Evolutionary conservation across 2,888 invertebrate genomes (phyloP), one percentile per base, ranked within the genome.

Genomic region (Harpalus rufipes): DNA sequence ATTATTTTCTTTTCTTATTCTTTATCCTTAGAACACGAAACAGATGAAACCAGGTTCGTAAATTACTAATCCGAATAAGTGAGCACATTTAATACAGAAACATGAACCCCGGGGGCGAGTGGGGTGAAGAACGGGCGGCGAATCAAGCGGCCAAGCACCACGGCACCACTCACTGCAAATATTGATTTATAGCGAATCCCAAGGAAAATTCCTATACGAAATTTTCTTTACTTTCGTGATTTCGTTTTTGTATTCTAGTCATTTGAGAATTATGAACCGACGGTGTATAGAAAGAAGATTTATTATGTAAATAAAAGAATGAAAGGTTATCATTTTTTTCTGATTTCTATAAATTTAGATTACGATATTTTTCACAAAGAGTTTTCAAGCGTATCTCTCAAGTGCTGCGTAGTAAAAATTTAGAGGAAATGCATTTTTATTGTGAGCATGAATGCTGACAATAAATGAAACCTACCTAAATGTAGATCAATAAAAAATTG

Each of bases 21-120:
- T 61, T 80, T 39, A 61, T 56, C 56, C n/a, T 14, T 16, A 18
- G 25, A 18, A 39, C 61, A 80, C 61, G 44, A 59, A 61, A 59
- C 61, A 63, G 39, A 79, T 59, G 32, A 59, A 61, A 63, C 39
- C 44, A 44, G 44, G 63, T 81, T 81, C 63, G 65, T 21, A 81
- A 81, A 81, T 81, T 81, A 81, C 61, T 81, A 81, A 81, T 81
- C 44, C 81, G 81, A 81, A 81, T 81, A 81, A 81, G 81, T 81
- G 81, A 61, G 81, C 63, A 61, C 81, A 61, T 81, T 81, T 63
- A 81, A 80, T 80, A 80, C 61, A 80, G 39, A 80, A 80, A 80
- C 61, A 80, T 80, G 59, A 12, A 39, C 32, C 41, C 25, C 14
- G 58, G 32, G 58, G 61, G 61, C 8, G 10, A 39, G 80, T 4